A percentile compares a stretch with the other conserved stretches of the same genome.
Conservation (phyloP, 2,797 vertebrate species). For the Smutsia temminckii region DNA sequence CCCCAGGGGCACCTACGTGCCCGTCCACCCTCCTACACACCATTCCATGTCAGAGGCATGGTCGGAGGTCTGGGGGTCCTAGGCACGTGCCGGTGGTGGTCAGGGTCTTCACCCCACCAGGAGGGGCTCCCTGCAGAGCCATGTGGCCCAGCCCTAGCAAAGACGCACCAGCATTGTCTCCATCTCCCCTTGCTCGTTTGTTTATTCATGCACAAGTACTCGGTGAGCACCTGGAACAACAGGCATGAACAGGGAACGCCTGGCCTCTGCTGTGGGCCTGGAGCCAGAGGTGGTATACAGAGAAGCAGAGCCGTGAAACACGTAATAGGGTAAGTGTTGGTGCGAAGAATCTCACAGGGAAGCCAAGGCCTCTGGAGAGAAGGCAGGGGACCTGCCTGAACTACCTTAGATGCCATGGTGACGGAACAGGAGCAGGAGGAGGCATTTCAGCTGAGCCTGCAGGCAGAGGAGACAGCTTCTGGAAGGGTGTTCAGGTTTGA, state of each 20-base stretch:
- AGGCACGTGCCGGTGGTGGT: too few relatives aligned
- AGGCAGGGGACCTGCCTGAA: neutral
- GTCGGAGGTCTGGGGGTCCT: neutral
- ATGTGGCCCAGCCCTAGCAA: neutral
- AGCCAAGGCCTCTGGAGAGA: neutral
- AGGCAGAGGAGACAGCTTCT: neutral
- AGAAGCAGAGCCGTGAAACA: neutral
- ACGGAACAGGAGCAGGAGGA: too few relatives aligned
- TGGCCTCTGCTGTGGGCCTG: neutral
- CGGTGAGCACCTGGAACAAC: neutral
- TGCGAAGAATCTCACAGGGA: too few relatives aligned
- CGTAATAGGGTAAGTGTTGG: rapidly evolving
- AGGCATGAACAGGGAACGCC: neutral
- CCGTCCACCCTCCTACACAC: neutral
- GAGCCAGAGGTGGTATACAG: neutral
- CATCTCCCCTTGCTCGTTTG: neutral
- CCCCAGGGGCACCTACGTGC: rapidly evolving
- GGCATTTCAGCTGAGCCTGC: neutral
- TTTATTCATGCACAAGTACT: neutral
- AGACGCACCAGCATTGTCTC: neutral
- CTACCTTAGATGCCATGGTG: rapidly evolving
- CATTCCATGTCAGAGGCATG: rapidly evolving
- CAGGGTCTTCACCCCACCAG: neutral
- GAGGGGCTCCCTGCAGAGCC: neutral
- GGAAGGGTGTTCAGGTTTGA: neutral